Conservation (phyloP, 30 jellyfish, hydroid and myxozoan genomes). For the Aurelia aurita complex sp. Pacific region DNA sequence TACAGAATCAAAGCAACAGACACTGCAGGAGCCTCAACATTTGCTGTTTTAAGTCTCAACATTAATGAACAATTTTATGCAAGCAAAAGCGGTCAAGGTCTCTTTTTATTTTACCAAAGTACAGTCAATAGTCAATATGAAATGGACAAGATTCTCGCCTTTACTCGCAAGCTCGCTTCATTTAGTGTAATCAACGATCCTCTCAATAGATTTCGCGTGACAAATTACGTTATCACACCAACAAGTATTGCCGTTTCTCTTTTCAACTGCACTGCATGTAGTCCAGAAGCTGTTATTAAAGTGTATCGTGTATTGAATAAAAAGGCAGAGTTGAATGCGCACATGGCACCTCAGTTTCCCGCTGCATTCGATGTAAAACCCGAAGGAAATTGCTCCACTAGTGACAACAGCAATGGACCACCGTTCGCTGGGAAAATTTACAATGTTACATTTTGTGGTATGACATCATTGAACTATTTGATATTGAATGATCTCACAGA, state of each 20-base stretch:
- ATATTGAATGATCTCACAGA: not conserved
- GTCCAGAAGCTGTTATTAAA: not conserved
- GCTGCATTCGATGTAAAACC: not conserved
- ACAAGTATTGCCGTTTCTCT: not conserved
- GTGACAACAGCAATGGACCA: not conserved
- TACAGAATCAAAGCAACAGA: slow-evolving; percentile 78
- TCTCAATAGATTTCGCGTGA: slow-evolving; percentile 25
- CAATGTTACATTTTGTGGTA: slow-evolving; percentile 40
- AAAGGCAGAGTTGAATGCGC: slow-evolving; percentile 6
- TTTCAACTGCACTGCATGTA: slow-evolving; percentile 35
- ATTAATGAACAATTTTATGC: slow-evolving; percentile 8
- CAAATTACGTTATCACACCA: not conserved
- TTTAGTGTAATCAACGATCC: slow-evolving; percentile 26
- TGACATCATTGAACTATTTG: slow-evolving; percentile 6
- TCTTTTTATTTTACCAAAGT: slow-evolving; percentile 3
- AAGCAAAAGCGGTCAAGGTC: not conserved
- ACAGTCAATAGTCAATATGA: slow-evolving; percentile 3
- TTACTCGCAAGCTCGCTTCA: slow-evolving; percentile 39
- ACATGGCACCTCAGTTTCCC: slow-evolving; percentile 51
- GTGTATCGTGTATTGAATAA: not conserved
- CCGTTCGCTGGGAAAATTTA: slow-evolving; percentile 10
- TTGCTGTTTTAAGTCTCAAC: slow-evolving; percentile 20
- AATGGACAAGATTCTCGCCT: slow-evolving; percentile 22
- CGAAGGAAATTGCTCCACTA: slow-evolving; percentile 10
- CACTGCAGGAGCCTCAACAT: slow-evolving; percentile 50